A percentile compares a stretch with the other conserved stretches of the same genome.
phyloP scores from a whole-genome alignment of 2,113 vertebrate species.

The Sebastes schlegelii region DNA sequence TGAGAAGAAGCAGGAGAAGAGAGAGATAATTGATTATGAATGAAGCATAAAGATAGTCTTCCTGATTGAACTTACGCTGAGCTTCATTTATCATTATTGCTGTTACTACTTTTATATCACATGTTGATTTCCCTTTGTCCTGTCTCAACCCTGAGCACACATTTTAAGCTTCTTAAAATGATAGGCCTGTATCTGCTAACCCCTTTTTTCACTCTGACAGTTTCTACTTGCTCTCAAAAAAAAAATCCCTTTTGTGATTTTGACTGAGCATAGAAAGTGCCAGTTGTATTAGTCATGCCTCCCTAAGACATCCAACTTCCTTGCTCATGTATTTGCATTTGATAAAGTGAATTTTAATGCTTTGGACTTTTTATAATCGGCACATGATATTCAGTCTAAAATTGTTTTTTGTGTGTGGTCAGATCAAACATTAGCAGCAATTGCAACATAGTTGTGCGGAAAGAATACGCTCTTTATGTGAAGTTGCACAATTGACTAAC shows the following conservation, averaged over 20 bases:
- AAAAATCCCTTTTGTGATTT: neutral
- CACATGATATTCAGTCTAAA: neutral
- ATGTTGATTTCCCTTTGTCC: neutral
- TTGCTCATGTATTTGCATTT: neutral
- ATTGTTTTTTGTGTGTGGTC: neutral
- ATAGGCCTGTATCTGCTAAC: neutral
- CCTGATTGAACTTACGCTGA: neutral
- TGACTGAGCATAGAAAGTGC: slow-evolving; percentile 2
- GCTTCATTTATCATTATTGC: neutral
- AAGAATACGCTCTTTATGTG: slow-evolving; percentile 10
- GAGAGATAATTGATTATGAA: neutral
- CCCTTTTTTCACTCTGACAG: neutral
- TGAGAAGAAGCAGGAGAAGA: neutral
- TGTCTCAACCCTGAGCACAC: neutral
- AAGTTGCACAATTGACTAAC: slow-evolving; percentile 29
- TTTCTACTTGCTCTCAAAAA: neutral
- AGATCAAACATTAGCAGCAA: slow-evolving; percentile 18
- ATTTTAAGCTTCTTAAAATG: slow-evolving; percentile 1
- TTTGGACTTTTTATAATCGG: neutral
- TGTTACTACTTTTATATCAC: neutral
- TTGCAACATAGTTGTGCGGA: neutral
- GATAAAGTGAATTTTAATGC: neutral
- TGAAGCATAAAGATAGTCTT: neutral
- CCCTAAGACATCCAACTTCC: neutral
- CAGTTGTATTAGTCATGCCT: neutral